Evolutionary conservation across 2,113 vertebrate species (phyloP).

Genomic region (Nestor notabilis): DNA sequence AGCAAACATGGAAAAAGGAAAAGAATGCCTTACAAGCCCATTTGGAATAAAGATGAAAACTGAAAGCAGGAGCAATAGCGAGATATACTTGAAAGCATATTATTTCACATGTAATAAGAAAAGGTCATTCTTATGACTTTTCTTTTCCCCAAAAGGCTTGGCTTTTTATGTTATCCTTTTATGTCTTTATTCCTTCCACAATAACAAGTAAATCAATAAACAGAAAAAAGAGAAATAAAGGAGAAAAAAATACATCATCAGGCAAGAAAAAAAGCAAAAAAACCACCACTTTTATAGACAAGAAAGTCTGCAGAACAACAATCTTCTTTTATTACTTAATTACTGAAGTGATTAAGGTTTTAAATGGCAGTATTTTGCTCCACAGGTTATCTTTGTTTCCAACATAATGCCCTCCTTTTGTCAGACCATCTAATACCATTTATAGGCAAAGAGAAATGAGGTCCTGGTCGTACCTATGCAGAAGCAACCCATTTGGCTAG

Average conservation of each 20-base stretch:
- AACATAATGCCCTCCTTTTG: not conserved
- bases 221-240: not conserved
- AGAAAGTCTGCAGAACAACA: not conserved
- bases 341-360: not conserved
- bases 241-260: not conserved
- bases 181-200: not conserved
- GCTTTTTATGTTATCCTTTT: not conserved
- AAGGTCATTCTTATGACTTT: not conserved
- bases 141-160: not conserved
- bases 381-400: not conserved
- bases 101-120: not conserved
- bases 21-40: fast-evolving
- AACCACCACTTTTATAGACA: not conserved
- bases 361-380: not conserved
- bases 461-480: not conserved
- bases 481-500: not conserved
- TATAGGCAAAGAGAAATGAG: not conserved
- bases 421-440: not conserved
- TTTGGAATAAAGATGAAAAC: not conserved
- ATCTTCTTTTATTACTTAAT: not conserved
- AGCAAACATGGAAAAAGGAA: not conserved
- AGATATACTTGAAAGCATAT: not conserved
- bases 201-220: not conserved
- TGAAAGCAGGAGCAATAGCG: not conserved
- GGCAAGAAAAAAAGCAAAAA: not conserved